Percentiles rank a stretch among this genome's conserved stretches.
phyloP scores from a whole-genome alignment of 2,113 vertebrate genomes.

The Nycticorax nycticorax region DNA sequence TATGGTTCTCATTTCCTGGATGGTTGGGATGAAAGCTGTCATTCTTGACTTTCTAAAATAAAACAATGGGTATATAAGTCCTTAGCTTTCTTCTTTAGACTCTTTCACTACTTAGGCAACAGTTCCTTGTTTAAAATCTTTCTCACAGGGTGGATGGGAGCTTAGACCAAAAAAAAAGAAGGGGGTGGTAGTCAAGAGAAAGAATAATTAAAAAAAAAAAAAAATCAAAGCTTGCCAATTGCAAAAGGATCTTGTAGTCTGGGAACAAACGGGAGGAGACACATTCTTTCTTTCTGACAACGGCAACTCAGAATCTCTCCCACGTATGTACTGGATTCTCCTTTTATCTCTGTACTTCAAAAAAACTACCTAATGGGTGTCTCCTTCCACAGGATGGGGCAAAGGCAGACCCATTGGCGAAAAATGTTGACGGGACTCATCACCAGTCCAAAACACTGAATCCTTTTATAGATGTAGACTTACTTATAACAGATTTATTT shows the following conservation, averaged over 20 bases:
- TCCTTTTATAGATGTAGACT: neutral
- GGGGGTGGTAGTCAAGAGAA: neutral
- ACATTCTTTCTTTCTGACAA: neutral
- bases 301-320: neutral
- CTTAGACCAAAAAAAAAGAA: neutral
- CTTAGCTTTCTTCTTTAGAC: neutral
- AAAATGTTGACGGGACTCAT: neutral
- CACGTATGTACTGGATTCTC: neutral
- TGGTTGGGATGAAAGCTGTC: neutral
- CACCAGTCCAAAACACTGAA: neutral
- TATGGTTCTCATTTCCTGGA: neutral
- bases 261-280: neutral
- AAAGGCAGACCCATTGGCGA: neutral
- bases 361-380: neutral
- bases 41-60: neutral
- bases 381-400: neutral
- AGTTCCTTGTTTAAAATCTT: neutral
- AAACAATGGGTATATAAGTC: neutral
- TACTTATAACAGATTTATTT: neutral
- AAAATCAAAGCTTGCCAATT: neutral
- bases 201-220: neutral
- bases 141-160: neutral
- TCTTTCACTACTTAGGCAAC: neutral
- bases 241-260: neutral
- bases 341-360: neutral